Percentiles rank a stretch among this genome's conserved stretches.
phyloP scores from a whole-genome alignment of 2,113 vertebrate genomes.

The Lates calcarifer region DNA sequence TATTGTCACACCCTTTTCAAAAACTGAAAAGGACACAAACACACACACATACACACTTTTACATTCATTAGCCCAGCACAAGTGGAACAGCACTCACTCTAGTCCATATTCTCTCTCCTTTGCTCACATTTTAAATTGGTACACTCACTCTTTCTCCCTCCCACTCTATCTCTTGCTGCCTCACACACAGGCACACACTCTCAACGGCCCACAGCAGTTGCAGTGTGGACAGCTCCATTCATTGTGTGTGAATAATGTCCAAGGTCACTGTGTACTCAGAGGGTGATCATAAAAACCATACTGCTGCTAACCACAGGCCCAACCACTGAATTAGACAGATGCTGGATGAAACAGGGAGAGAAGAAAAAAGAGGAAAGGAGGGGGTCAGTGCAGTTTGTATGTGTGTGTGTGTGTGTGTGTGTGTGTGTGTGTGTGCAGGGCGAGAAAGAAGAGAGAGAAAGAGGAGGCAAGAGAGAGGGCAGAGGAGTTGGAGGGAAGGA shows the following conservation, averaged over 20 bases:
- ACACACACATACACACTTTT: slow-evolving; percentile 12
- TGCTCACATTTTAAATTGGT: slow-evolving; percentile 70
- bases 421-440: slow-evolving; percentile 25
- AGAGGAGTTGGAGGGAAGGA: background rate
- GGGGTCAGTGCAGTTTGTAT: slow-evolving; percentile 33
- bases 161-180: background rate
- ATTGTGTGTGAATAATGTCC: slow-evolving; percentile 83
- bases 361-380: slow-evolving; percentile 50
- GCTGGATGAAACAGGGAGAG: slow-evolving; percentile 57
- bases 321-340: slow-evolving; percentile 75
- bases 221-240: slow-evolving; percentile 79
- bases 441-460: background rate
- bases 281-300: slow-evolving; percentile 83
- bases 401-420: slow-evolving; percentile 7
- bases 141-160: slow-evolving; percentile 56
- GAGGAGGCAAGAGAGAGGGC: background rate
- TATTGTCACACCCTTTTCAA: background rate
- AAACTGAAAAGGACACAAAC: slow-evolving; percentile 1
- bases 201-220: slow-evolving; percentile 62
- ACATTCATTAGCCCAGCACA: slow-evolving; percentile 38
- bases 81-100: slow-evolving; percentile 37
- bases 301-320: slow-evolving; percentile 77
- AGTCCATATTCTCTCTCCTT: slow-evolving; percentile 53
- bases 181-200: slow-evolving; percentile 18
- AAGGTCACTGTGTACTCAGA: slow-evolving; percentile 82